Conservation (phyloP, 2,113 vertebrate genomes). For the Chionodraco myersi region DNA sequence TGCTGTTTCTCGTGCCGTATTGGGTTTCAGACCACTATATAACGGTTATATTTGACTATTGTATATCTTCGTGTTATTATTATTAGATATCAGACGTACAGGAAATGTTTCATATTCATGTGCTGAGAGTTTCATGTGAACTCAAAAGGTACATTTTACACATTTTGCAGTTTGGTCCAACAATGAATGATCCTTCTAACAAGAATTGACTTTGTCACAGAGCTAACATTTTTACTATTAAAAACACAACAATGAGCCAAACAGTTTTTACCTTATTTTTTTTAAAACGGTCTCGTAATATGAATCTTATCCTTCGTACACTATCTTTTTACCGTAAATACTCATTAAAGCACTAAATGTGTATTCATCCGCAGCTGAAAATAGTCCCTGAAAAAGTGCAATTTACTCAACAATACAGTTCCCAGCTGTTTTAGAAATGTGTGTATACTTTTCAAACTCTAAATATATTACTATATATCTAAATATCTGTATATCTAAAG, state of each 20-base stretch:
- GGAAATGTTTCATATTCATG: neutral
- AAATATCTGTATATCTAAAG: too few species aligned
- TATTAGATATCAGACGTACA: neutral
- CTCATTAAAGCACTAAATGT: neutral
- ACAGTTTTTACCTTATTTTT: too few species aligned
- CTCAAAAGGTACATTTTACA: too few species aligned
- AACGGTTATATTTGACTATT: slow-evolving; percentile 4
- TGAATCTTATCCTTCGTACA: too few species aligned
- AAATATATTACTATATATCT: neutral
- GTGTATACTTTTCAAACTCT: neutral
- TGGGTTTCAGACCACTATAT: neutral
- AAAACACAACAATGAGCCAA: too few species aligned
- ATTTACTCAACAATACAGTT: neutral
- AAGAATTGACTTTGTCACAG: too few species aligned
- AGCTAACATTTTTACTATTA: too few species aligned
- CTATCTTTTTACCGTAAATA: too few species aligned
- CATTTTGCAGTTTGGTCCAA: too few species aligned
- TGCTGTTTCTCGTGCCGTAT: neutral
- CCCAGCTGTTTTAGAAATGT: neutral
- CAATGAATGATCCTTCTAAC: too few species aligned
- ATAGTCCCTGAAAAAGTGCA: neutral
- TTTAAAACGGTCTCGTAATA: too few species aligned
- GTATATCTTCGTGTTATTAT: neutral
- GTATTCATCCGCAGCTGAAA: neutral
- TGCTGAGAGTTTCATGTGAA: neutral